Evolutionary conservation across 1,140 invertebrate species (phyloP), one percentile per base, ranked within the genome.

Genomic region (Contarinia nasturtii): DNA sequence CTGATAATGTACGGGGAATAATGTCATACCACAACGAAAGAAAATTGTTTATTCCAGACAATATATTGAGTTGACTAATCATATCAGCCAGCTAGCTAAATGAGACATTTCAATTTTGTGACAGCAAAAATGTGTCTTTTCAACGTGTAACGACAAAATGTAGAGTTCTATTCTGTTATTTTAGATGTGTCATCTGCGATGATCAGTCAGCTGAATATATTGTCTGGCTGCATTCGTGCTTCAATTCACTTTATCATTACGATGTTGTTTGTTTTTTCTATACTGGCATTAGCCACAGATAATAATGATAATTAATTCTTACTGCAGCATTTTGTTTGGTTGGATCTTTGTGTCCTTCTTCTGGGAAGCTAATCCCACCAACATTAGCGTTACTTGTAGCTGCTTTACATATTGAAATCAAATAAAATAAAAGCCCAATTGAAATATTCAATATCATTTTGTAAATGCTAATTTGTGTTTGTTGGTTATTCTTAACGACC

Each of bases 271-370:
- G 33, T 34, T 7, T 34, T 8, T 34, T 8, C 33, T 8, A 7
- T 14, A 4, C 21, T 37, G 15, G 36, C 48, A 44, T n/a, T 41
- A 41, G 42, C 36, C 43, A 17, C 45, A 48, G 41, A 44, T 43
- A 36, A 34, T 11, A 43, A 41, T 46, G 17, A 7, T 38, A 42
- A 44, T 45, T 45, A 58, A 57, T 15, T 40, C 55, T 55, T 48
- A 62, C 59, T 44, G 40, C 55, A 41, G 58, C 38, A 52, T 61
- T 61, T 7, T 49, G 51, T 54, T 61, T 62, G 37, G 52, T 51
- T 52, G 59, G 57, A 57, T 62, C 59, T 47, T 54, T 49, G 47
- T 54, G 57, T 17, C 40, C 50, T 18, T 53, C 52, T 55, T 61
- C 60, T 7, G 57, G 58, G 49, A 54, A 61, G 4, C 48, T 51